Evolutionary conservation across 2,113 vertebrate species (phyloP), one percentile per base, ranked within the genome.

Genomic region (Puma concolor): DNA sequence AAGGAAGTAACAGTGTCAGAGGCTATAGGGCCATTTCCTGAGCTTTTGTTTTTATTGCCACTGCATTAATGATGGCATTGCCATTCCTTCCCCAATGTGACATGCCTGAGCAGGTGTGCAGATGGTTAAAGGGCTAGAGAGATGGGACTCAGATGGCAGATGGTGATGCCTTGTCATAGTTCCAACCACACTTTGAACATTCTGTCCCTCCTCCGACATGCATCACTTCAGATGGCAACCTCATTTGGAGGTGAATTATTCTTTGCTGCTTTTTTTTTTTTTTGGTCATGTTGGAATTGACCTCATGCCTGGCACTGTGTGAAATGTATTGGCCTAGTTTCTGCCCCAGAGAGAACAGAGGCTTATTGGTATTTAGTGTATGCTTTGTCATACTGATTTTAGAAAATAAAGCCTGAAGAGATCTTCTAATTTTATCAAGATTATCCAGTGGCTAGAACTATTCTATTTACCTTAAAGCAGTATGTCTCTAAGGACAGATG

Each of bases 171-270:
- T 97, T 98, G 98, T 97, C 97, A 88, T 94, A 97, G 96, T 98
- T 98, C 98, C 98, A 99, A 63, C 63, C 92, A 97, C 95, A 93
- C 90, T 97, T 98, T 98, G 97, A 98, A 97, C 98, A 98, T 98
- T 98, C 98, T 99, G 98, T 98, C 96, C 97, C 38, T 44, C 85
- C 95, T 98, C 94, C 0, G 44, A 97, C 83, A 76, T 33, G 72
- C 82, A 54, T 79, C 94, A 90, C 98, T 98, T 98, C 97, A 98
- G 57, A 98, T 97, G 97, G 98, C 87, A 93, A 74, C 85, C 95
- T 97, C 57, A 29, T 96, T 92, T 90, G 38, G 93, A 89, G 74
- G 83, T 93, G 74, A 90, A 79, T 95, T 88, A 85, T 79, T 91
- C 67, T 81, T 94, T 4, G 2, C 60, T 95, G 19, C 57, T 14